phyloP scores from a whole-genome alignment of 1,140 invertebrate species.

The Orussus abietinus region DNA sequence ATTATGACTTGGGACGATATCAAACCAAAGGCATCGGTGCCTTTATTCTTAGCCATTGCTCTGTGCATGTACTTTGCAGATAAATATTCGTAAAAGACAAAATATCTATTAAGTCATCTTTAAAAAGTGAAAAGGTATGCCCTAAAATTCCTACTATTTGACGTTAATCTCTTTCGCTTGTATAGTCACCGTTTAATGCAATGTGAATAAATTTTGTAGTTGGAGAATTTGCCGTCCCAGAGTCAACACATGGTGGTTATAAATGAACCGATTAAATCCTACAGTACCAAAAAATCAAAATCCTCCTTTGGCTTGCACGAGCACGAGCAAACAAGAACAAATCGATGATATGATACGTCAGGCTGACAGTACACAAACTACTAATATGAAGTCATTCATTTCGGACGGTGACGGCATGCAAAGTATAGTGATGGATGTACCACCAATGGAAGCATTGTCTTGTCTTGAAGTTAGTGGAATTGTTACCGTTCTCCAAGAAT shows the following conservation, averaged over 20 bases:
- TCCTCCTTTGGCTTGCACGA: neutral
- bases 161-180: no score
- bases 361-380: constrained; percentile 1
- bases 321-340: neutral
- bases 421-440: constrained; percentile 19
- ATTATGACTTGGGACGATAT: constrained; percentile 17
- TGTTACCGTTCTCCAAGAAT: constrained; percentile 21
- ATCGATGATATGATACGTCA: neutral
- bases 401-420: constrained; percentile 26
- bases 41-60: constrained; percentile 14
- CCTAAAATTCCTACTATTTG: neutral
- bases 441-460: constrained; percentile 13
- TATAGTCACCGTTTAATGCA: no score
- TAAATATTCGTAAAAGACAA: constrained; percentile 3
- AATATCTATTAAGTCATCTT: neutral
- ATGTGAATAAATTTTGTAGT: neutral
- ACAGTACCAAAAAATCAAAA: neutral
- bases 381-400: neutral
- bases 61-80: neutral
- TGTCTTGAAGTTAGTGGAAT: constrained; percentile 20
- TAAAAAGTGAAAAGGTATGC: neutral
- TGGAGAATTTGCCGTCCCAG: neutral
- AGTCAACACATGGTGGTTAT: neutral
- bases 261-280: neutral
- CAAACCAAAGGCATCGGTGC: constrained; percentile 17